Base-by-base conservation (phyloP, 92 coral and sea anemone species). In the Porites evermanni region DNA sequence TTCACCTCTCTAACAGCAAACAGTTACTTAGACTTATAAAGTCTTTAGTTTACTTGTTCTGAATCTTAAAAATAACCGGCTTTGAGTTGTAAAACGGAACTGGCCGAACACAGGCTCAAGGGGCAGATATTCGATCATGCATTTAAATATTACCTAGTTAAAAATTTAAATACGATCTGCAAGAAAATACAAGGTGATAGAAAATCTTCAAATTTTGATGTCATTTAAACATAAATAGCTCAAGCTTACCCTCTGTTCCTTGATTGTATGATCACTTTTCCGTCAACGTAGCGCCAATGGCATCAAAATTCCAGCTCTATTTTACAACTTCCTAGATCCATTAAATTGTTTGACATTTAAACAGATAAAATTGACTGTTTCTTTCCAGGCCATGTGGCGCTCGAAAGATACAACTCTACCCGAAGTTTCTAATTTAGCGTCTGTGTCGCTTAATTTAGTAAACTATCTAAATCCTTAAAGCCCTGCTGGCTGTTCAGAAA, bases 361-460 rank as follows among this genome's bases (percentile, higher is more conserved):
- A 20, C 65, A 12, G 60, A 63, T 74, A 47, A 50, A 56, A 61
- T 47, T 83, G 80, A 74, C 78, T 64, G 87, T 83, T 47, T 74
- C 87, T 74, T 53, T 83, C 44, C 11, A n/a, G 56, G 87, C 87
- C 87, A 83, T 83, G 29, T 83, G 87, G 87, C 87, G 8, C 14
- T 3, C 44, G 58, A 47, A 72, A 63, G 79, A 17, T 64, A 53
- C 52, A 18, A 61, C 16, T 51, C 26, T 71, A 83, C 21, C 76
- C 18, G 23, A 52, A 65, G 87, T 83, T 83, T 21, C 53, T 72
- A 52, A 61, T 60, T 38, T 74, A 67, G 63, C 80, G 74, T 64
- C 32, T 58, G 13, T 5, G 60, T 11, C 3, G 16, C 16, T 32
- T 44, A 44, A 16, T 61, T 13, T 20, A 63, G 73, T 47, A 29